Conservation (phyloP, 2,113 vertebrate species). For the Gasterosteus nipponicus region DNA sequence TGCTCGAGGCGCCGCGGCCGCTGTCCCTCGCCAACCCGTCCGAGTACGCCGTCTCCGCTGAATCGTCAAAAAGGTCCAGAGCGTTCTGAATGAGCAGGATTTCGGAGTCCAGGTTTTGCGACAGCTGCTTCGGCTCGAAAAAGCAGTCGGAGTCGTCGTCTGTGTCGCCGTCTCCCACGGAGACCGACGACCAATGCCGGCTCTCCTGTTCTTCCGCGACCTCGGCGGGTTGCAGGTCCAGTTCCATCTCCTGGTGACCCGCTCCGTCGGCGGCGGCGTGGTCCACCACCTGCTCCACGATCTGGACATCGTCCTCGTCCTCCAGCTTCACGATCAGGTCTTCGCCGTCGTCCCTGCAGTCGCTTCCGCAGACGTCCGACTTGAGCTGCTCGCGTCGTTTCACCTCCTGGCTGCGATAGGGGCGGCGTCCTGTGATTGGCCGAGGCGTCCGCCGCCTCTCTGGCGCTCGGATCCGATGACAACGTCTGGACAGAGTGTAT, state of each 20-base stretch:
- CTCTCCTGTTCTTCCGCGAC: slow-evolving; percentile 55
- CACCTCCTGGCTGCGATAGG: slow-evolving; percentile 30
- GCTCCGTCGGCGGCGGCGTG: neutral
- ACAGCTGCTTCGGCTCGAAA: slow-evolving; percentile 56
- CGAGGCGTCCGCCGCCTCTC: slow-evolving; percentile 40
- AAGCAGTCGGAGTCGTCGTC: slow-evolving; percentile 65
- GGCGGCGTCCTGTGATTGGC: slow-evolving; percentile 13
- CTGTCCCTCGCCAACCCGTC: slow-evolving; percentile 43
- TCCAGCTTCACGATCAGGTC: slow-evolving; percentile 64
- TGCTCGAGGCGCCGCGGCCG: slow-evolving; percentile 37
- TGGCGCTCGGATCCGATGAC: slow-evolving; percentile 36
- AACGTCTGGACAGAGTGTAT: slow-evolving; percentile 39
- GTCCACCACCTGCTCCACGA: slow-evolving; percentile 67
- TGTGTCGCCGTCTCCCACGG: slow-evolving; percentile 52
- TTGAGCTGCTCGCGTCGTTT: slow-evolving; percentile 10
- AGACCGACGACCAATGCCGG: slow-evolving; percentile 64
- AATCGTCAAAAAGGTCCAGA: slow-evolving; percentile 61
- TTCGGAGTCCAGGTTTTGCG: slow-evolving; percentile 62
- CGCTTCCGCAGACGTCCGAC: slow-evolving; percentile 4
- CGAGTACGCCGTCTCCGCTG: slow-evolving; percentile 45
- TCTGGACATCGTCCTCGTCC: slow-evolving; percentile 69
- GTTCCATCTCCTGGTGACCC: slow-evolving; percentile 28
- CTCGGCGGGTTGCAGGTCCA: slow-evolving; percentile 15
- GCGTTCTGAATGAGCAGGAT: slow-evolving; percentile 74
- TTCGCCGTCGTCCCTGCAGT: slow-evolving; percentile 30